phyloP scores from a whole-genome alignment of 2,113 vertebrate genomes.

The Actenoides lindsayi region DNA sequence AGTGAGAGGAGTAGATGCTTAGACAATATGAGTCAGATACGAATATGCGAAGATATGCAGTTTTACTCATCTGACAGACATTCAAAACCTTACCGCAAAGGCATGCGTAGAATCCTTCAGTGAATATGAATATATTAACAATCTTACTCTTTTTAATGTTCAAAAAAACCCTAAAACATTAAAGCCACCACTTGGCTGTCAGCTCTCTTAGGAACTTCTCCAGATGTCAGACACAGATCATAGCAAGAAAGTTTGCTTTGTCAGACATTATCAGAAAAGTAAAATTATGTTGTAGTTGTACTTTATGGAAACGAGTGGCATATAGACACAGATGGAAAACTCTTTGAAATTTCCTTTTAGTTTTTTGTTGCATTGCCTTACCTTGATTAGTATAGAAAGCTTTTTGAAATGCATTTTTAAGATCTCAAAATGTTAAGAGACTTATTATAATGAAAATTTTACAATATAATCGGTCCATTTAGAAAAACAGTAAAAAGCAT shows the following conservation, averaged over 20 bases:
- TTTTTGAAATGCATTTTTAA: not conserved
- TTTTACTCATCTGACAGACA: not conserved
- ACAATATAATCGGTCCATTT: not conserved
- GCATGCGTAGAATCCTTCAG: not conserved
- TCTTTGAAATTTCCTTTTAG: not conserved
- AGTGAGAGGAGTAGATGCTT: not conserved
- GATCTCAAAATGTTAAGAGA: not conserved
- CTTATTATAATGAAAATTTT: not conserved
- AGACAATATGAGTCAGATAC: not conserved
- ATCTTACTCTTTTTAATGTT: not conserved
- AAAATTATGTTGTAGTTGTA: not conserved
- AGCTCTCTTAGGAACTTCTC: not conserved
- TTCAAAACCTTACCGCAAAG: not conserved
- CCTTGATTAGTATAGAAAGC: not conserved
- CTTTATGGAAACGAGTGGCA: not conserved
- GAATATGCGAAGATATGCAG: fast-evolving
- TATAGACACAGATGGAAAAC: not conserved
- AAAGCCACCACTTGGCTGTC: not conserved
- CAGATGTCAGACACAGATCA: not conserved
- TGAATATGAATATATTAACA: not conserved
- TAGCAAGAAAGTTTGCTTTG: not conserved
- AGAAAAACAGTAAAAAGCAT: not conserved
- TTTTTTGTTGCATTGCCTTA: not conserved
- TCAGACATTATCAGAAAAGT: not conserved
- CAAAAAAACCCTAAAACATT: not conserved